A percentile compares a stretch with the other conserved stretches of the same genome.
Evolutionary conservation across 2,797 vertebrate species (phyloP).

Genomic region (Lagocephalus sceleratus): DNA sequence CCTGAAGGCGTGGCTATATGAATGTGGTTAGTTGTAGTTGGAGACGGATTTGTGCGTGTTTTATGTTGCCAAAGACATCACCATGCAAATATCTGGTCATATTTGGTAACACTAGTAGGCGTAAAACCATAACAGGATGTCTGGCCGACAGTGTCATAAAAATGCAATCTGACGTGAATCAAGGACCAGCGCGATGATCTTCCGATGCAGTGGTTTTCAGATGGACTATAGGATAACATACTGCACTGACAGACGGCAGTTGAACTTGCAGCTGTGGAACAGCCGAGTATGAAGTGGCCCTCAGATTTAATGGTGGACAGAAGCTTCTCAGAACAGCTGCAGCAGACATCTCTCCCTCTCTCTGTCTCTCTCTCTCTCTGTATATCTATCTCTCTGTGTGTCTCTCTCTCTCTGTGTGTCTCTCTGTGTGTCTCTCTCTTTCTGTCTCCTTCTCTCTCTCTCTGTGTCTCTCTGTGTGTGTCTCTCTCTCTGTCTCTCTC

Average conservation of each 20-base stretch:
- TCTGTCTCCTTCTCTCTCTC: too few relatives aligned
- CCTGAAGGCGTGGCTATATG: too few relatives aligned
- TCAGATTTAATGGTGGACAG: constrained; percentile 19
- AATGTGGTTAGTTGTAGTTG: too few relatives aligned
- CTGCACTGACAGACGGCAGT: constrained; percentile 5
- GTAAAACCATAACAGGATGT: too few relatives aligned
- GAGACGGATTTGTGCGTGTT: too few relatives aligned
- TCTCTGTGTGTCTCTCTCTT: too few relatives aligned
- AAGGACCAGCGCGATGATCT: too few relatives aligned
- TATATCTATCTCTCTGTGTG: neutral
- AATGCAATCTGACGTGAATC: too few relatives aligned
- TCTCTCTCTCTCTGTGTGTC: neutral
- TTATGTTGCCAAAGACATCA: too few relatives aligned
- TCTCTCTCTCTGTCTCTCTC: neutral
- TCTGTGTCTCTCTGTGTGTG: neutral
- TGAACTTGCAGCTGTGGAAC: constrained; percentile 3
- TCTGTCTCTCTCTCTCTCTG: neutral
- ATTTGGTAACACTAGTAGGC: too few relatives aligned
- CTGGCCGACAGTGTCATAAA: too few relatives aligned
- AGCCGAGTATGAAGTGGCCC: constrained; percentile 12
- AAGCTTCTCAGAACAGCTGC: constrained; percentile 13
- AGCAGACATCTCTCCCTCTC: constrained; percentile 3
- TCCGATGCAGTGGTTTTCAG: neutral
- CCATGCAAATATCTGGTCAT: too few relatives aligned
- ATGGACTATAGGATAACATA: neutral